These are phyloP conservation scores for Euschistus heros DNA, from an alignment of 1,140 invertebrate genomes.

Conservation along the genomic window DNA sequence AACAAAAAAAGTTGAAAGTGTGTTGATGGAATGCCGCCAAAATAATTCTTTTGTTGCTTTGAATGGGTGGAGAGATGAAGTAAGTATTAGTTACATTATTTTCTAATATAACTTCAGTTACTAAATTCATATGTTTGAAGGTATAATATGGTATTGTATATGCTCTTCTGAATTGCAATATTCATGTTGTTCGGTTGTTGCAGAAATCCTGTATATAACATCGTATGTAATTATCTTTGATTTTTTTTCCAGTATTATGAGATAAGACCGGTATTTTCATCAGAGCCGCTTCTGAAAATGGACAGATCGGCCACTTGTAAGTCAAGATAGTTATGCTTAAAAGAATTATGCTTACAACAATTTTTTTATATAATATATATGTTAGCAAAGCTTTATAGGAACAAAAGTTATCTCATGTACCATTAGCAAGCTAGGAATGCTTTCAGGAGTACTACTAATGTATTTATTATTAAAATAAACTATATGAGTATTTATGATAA, in stretches of 20 bases:
- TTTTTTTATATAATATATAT: no score
- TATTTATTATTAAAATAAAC: no score
- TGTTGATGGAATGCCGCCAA: constrained; percentile 58
- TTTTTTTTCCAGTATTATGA: constrained; percentile 60
- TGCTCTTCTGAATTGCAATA: no score
- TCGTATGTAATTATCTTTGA: constrained; percentile 13
- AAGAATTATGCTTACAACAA: no score
- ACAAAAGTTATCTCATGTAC: no score
- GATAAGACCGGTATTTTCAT: constrained; percentile 59
- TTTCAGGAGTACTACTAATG: no score
- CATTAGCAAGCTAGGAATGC: no score
- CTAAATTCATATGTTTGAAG: neutral
- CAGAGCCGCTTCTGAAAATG: constrained; percentile 70
- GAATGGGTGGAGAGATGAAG: constrained; percentile 84
- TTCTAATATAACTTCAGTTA: neutral
- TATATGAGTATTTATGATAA: no score
- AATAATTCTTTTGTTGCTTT: constrained; percentile 57
- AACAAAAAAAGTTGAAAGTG: constrained; percentile 62
- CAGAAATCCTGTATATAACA: no score
- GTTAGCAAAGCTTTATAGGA: no score
- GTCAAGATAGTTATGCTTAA: constrained; percentile 30
- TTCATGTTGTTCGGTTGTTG: no score
- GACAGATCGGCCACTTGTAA: constrained; percentile 80
- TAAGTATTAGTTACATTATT: constrained; percentile 32
- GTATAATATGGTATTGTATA: no score